A percentile compares a stretch with the other conserved stretches of the same genome.
These are phyloP conservation scores for Cliona cf. orientalis DNA, from an alignment of 37 sponge, comb jelly and placozoan species.

Conservation along the genomic window DNA sequence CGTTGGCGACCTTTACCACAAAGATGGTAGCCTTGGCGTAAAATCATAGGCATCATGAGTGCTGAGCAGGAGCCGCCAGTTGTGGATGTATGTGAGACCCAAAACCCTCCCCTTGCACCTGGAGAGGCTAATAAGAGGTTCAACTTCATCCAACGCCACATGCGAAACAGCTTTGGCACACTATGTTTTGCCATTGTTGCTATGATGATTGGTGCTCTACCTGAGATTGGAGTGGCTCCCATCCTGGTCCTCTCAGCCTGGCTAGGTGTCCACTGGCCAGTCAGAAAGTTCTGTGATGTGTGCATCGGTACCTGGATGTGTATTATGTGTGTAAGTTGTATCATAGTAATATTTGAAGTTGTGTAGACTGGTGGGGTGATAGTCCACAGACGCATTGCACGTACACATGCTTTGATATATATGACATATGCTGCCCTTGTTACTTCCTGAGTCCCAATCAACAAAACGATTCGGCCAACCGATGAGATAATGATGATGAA, in stretches of 20 bases:
- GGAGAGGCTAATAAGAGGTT: too few species aligned
- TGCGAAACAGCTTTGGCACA: background rate
- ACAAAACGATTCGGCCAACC: too few species aligned
- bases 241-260: background rate
- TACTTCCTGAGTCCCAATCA: too few species aligned
- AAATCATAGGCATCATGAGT: too few species aligned
- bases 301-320: constrained; percentile 23
- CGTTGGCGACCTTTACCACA: too few species aligned
- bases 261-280: constrained; percentile 5
- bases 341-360: background rate
- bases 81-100: background rate
- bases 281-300: constrained; percentile 30
- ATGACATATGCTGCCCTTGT: too few species aligned
- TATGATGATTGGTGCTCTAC: background rate
- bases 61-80: too few species aligned
- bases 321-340: constrained; percentile 21
- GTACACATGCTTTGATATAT: too few species aligned
- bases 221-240: constrained; percentile 1
- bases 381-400: too few species aligned
- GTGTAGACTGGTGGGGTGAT: too few species aligned
- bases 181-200: constrained; percentile 5
- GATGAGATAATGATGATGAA: too few species aligned
- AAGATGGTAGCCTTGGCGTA: too few species aligned
- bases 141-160: constrained; percentile 21
- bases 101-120: background rate